These are phyloP conservation scores for Homarus gammarus DNA, from an alignment of 2,888 invertebrate genomes.

Conservation along the genomic window DNA sequence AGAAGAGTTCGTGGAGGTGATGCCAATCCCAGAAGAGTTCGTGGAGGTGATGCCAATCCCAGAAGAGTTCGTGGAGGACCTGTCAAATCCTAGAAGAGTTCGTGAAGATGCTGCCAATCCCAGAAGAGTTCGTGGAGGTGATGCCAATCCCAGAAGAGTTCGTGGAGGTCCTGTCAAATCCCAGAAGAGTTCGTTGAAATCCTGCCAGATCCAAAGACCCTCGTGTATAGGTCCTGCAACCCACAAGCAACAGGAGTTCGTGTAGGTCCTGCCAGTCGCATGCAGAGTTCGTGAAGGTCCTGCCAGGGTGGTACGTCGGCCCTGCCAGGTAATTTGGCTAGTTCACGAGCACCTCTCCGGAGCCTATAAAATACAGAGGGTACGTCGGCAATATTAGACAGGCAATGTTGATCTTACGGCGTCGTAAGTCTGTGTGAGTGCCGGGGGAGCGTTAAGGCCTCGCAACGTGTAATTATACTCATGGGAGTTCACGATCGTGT, in stretches of 20 bases:
- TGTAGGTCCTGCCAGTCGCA: not conserved
- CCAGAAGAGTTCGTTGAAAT: not conserved
- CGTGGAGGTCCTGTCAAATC: not conserved
- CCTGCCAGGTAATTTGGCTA: not conserved
- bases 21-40: too few relatives aligned
- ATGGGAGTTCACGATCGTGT: slow-evolving; percentile 11
- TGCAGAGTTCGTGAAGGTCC: not conserved
- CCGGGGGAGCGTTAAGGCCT: not conserved
- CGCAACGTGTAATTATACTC: slow-evolving; percentile 20
- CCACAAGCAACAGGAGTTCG: not conserved
- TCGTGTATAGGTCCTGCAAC: too few relatives aligned
- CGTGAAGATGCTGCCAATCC: not conserved
- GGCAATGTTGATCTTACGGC: slow-evolving; percentile 12
- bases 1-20: too few relatives aligned
- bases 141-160: not conserved
- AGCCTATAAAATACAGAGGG: not conserved
- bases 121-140: not conserved
- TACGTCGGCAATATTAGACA: slow-evolving; percentile 1
- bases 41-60: not conserved
- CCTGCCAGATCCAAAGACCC: not conserved
- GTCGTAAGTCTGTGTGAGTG: not conserved
- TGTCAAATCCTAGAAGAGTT: not conserved
- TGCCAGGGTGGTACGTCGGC: not conserved
- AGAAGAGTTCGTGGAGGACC: not conserved
- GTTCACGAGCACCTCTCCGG: not conserved